Percentiles rank a stretch among this genome's conserved stretches.
phyloP scores from a whole-genome alignment of 1,140 invertebrate genomes.

The Drosophila athabasca region DNA sequence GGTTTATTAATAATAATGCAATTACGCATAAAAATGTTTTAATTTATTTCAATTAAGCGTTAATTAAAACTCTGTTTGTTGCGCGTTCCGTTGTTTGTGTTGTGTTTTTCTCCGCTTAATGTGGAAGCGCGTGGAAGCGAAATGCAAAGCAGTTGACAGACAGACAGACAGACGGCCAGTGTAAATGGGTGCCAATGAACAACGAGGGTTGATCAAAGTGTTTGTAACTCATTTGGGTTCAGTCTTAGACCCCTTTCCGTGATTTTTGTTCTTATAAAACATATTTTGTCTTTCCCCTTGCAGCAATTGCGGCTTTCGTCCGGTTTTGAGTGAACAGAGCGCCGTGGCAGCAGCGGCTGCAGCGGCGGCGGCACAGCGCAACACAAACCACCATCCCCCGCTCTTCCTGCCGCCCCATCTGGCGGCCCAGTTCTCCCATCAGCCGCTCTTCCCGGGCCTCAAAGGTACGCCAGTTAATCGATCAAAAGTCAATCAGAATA shows the following conservation, averaged over 20 bases:
- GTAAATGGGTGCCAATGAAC: conserved; percentile 2
- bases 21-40: conserved; percentile 83
- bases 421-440: conserved; percentile 91
- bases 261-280: neutral
- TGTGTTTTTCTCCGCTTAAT: conserved; percentile 11
- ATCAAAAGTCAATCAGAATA: conserved; percentile 56
- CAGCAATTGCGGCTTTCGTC: conserved; percentile 86
- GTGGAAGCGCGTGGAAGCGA: conserved; percentile 34
- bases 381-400: conserved; percentile 85
- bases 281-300: conserved; percentile 55
- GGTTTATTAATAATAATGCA: conserved; percentile 83
- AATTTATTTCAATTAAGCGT: conserved; percentile 83
- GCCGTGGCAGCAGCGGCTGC: conserved; percentile 72
- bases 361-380: conserved; percentile 63
- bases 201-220: conserved; percentile 2
- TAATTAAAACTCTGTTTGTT: conserved; percentile 66
- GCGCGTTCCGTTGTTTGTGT: conserved; percentile 6
- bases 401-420: conserved; percentile 93
- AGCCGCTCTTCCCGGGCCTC: conserved; percentile 90
- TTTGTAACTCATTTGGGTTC: neutral
- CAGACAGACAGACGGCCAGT: neutral
- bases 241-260: no score
- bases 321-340: conserved; percentile 85
- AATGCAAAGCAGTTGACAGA: conserved; percentile 36
- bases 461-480: conserved; percentile 86